Conservation (phyloP, 1,140 invertebrate species). For the Caenorhabditis latens region DNA sequence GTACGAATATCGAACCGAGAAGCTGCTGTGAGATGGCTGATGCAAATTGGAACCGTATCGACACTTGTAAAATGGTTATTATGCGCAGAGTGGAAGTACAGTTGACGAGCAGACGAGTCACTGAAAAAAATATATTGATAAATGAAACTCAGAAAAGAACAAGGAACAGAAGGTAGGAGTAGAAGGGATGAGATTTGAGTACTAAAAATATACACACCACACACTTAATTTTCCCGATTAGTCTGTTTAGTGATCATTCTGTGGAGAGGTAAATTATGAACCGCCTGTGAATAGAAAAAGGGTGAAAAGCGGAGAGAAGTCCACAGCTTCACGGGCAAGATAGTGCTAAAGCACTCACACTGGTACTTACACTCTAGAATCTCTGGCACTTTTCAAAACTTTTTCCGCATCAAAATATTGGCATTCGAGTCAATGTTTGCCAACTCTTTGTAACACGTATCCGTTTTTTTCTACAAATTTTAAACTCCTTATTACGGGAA, state of each 20-base stretch:
- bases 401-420: constrained; percentile 52
- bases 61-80: constrained; percentile 56
- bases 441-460: constrained; percentile 35
- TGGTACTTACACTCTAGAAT: constrained; percentile 35
- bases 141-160: not conserved
- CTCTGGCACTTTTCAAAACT: constrained; percentile 26
- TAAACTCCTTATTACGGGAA: not conserved
- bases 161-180: not conserved
- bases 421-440: constrained; percentile 47
- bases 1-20: constrained; percentile 27
- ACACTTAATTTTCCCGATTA: constrained; percentile 17
- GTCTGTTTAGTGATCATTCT: constrained; percentile 33
- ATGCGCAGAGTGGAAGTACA: constrained; percentile 16
- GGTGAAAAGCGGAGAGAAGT: not conserved
- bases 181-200: not conserved
- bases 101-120: constrained; percentile 4
- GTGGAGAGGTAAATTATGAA: not conserved
- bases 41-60: constrained; percentile 52
- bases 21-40: constrained; percentile 48
- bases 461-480: constrained; percentile 38
- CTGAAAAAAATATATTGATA: constrained; percentile 21
- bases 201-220: not conserved
- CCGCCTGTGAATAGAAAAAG: not conserved
- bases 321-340: not conserved
- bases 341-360: not conserved